phyloP scores from a whole-genome alignment of 2,888 invertebrate species.

The Noctua comes region DNA sequence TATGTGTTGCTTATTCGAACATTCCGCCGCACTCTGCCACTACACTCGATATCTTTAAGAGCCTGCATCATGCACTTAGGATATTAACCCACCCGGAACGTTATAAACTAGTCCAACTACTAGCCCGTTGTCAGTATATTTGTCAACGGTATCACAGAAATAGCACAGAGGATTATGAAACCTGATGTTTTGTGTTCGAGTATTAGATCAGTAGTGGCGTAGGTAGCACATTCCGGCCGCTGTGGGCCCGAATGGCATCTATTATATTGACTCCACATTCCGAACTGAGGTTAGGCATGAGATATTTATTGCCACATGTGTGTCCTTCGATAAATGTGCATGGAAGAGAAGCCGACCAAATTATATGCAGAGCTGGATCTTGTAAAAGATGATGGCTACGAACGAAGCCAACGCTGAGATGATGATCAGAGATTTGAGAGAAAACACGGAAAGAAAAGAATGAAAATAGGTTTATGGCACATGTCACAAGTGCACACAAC shows the following conservation, averaged over 20 bases:
- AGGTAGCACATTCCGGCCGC: slow-evolving; percentile 82
- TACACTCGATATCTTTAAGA: slow-evolving; percentile 49
- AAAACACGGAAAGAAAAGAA: no score
- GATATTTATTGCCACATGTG: slow-evolving; percentile 60
- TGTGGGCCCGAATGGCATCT: slow-evolving; percentile 77
- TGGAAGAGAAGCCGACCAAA: background rate
- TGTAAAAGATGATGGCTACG: background rate
- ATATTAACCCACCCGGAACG: slow-evolving; percentile 51
- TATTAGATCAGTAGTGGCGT: slow-evolving; percentile 71
- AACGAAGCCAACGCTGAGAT: background rate
- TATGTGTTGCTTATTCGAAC: slow-evolving; percentile 15
- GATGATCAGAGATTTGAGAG: background rate
- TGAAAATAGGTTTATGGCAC: no score
- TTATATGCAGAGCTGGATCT: background rate
- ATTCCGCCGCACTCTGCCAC: slow-evolving; percentile 24
- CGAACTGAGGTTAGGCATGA: slow-evolving; percentile 68
- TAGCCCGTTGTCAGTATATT: slow-evolving; percentile 51
- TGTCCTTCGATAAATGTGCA: slow-evolving; percentile 25
- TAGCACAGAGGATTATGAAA: slow-evolving; percentile 57
- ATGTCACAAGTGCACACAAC: no score
- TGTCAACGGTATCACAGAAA: slow-evolving; percentile 62
- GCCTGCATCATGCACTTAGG: slow-evolving; percentile 51
- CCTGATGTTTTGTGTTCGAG: slow-evolving; percentile 57
- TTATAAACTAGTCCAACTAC: slow-evolving; percentile 42
- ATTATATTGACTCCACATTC: slow-evolving; percentile 80